phyloP scores from a whole-genome alignment of 2,113 vertebrate species.

The Rostratula benghalensis region DNA sequence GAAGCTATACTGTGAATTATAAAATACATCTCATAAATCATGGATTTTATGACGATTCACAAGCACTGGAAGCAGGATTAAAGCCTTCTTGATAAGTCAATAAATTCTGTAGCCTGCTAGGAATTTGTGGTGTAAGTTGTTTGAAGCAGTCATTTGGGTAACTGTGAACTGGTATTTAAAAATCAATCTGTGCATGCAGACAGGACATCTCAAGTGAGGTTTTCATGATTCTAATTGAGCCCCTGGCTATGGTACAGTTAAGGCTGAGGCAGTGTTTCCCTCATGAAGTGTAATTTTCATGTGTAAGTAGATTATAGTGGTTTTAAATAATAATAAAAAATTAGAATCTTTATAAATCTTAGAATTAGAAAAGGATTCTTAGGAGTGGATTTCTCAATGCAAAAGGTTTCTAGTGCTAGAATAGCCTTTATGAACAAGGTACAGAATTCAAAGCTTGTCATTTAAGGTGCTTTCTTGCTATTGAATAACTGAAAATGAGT shows the following conservation, averaged over 20 bases:
- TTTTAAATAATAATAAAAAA: not conserved
- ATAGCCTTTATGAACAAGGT: not conserved
- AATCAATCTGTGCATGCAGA: not conserved
- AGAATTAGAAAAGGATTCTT: not conserved
- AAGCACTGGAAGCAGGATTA: slow-evolving; percentile 10
- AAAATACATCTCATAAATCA: slow-evolving; percentile 22
- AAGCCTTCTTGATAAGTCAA: slow-evolving; percentile 6
- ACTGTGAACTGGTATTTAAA: not conserved
- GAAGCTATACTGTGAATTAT: not conserved
- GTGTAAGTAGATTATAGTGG: not conserved
- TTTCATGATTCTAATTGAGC: not conserved
- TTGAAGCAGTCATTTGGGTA: not conserved
- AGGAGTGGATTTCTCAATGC: not conserved
- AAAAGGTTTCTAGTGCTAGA: not conserved
- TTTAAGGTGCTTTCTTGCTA: not conserved
- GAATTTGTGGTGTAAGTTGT: not conserved
- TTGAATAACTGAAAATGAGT: not conserved
- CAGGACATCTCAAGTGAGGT: not conserved
- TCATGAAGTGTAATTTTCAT: not conserved
- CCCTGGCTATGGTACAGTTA: not conserved
- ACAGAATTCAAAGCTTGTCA: not conserved
- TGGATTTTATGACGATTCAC: slow-evolving; percentile 42
- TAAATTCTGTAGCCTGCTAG: slow-evolving; percentile 23
- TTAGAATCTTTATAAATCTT: not conserved
- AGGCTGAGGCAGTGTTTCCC: not conserved